Evolutionary conservation across 2,113 vertebrate species (phyloP), one percentile per base, ranked within the genome.

Genomic region (Muntiacus reevesi): DNA sequence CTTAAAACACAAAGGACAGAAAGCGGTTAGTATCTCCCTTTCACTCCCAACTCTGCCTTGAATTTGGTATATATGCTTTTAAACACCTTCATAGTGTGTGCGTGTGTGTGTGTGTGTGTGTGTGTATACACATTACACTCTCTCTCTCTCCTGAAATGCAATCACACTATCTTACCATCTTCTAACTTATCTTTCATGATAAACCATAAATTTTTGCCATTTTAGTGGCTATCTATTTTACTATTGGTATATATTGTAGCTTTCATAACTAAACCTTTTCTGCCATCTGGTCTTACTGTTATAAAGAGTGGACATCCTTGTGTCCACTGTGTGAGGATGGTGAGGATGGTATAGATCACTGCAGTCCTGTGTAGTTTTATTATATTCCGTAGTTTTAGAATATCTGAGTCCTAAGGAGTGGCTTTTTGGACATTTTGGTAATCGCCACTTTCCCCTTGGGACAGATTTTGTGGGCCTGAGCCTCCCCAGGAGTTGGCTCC

Each of bases 81-180:
- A 57, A 82, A 92, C 10, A 43, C 40, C 64, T 84, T 59, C 36
- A 40, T 17, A 28, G 15, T 90, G 40, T 74, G 30, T 47, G 1
- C 50, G 0, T 21, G 3, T 10, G 11, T 25, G 17, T 33, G 3
- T 40, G 40, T n/a, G n/a, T 52, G 4, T 8, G 0, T 36, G 64
- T 71, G 11, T 6, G 21, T 54, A 2, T 45, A 3, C 4, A 16
- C 17, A 6, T n/a, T 85, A 16, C 17, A 4, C 45, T 85, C 40
- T 23, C 21, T 16, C 0, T 83, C 9, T 60, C 33, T 88, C 60
- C 27, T 55, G 64, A 52, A 40, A 33, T 50, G 27, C 64, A 71
- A 15, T 45, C 52, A 30, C 25, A 2, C 14, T 60, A 1, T 64
- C 21, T 52, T 52, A 16, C 52, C 52, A 52, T 52, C 52, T 19